Conservation (phyloP, 2,797 vertebrate genomes). For the Zonotrichia albicollis region DNA sequence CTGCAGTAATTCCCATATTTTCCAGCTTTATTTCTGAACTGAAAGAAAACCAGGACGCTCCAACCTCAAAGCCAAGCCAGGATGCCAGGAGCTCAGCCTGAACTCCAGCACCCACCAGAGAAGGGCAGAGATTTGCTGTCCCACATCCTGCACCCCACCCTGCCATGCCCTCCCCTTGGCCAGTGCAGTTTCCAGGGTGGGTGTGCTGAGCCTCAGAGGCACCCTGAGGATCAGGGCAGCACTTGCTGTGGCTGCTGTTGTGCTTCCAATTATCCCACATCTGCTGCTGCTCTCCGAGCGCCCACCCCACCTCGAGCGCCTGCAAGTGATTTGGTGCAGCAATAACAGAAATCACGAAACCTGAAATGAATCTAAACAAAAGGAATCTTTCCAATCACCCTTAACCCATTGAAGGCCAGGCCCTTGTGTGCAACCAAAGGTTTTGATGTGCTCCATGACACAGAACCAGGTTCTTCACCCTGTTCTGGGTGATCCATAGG, state of each 20-base stretch:
- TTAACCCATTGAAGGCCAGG: slow-evolving; percentile 24
- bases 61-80: neutral
- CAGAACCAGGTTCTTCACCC: neutral
- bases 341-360: slow-evolving; percentile 75
- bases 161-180: neutral
- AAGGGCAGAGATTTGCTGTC: neutral
- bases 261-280: slow-evolving; percentile 72
- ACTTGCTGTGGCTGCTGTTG: slow-evolving; percentile 54
- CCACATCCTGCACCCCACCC: neutral
- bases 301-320: slow-evolving; percentile 47
- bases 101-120: fast-evolving
- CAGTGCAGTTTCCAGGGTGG: neutral
- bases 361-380: slow-evolving; percentile 74
- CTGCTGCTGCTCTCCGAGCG: slow-evolving; percentile 19
- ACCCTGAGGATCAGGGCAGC: neutral
- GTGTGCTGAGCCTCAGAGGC: neutral
- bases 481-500: neutral
- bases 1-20: neutral
- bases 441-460: neutral
- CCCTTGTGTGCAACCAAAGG: neutral
- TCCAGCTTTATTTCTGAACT: neutral
- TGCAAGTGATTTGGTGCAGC: slow-evolving; percentile 73
- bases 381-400: slow-evolving; percentile 53
- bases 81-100: neutral
- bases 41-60: neutral